Conservation (phyloP, 2,888 invertebrate genomes). For the Polia nebulosa region DNA sequence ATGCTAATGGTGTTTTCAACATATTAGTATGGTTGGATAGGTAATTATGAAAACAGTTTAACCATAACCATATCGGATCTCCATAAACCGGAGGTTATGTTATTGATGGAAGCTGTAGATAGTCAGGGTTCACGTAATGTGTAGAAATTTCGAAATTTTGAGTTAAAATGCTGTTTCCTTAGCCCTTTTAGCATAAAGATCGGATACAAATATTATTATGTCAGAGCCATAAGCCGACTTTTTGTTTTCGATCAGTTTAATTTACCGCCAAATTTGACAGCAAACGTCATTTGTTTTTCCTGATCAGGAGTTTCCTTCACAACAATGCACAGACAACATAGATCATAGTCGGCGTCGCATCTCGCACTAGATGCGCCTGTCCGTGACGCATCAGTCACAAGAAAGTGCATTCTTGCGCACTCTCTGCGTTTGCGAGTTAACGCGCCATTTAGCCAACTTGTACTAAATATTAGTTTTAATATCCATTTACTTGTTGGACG, state of each 20-base stretch:
- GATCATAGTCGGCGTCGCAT: constrained; percentile 49
- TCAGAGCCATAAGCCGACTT: not conserved
- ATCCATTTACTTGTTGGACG: constrained; percentile 24
- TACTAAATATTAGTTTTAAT: constrained; percentile 51
- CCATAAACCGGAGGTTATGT: constrained; percentile 19
- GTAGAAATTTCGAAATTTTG: not conserved
- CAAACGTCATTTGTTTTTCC: constrained; percentile 35
- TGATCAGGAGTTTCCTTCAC: constrained; percentile 27
- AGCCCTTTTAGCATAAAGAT: not conserved
- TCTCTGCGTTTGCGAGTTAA: constrained; percentile 52
- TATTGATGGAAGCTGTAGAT: constrained; percentile 3
- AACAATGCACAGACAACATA: constrained; percentile 46
- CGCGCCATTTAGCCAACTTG: constrained; percentile 59
- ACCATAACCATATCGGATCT: not conserved
- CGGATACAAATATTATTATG: accelerated
- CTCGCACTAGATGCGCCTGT: constrained; percentile 64
- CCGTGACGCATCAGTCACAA: constrained; percentile 75
- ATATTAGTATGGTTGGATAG: constrained; percentile 32
- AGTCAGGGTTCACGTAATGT: not conserved
- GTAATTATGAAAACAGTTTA: constrained; percentile 27
- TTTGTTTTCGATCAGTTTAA: not conserved
- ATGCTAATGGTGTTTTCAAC: constrained; percentile 33
- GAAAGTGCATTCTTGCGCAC: constrained; percentile 79
- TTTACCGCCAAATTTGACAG: constrained; percentile 34
- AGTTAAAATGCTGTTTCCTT: not conserved